Base-by-base conservation (phyloP, 2,888 invertebrate species). In the Cantharis rustica region DNA sequence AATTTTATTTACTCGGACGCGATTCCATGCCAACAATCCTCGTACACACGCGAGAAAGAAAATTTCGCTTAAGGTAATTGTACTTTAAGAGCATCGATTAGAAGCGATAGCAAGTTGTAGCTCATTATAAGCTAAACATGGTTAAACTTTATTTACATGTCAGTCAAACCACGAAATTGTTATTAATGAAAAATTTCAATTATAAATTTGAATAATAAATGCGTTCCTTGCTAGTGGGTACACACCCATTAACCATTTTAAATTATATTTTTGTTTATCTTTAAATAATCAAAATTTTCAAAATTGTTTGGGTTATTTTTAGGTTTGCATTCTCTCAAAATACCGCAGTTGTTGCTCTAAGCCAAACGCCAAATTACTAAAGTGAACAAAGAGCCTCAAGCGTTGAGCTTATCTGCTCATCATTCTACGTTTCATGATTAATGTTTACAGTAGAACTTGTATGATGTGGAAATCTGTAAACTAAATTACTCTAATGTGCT, bases 191-290 rank as follows among this genome's bases (percentile, higher is more conserved):
- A 68, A 72, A 64, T 72, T 66, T 72, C 72, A 72, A 72, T 72
- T 72, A 66, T 72, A 47, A 72, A 66, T 72, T 72, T 72, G 72
- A 72, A 72, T 72, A 72, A 72, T 72, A 66, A 72, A 66, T 66
- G 16, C 23, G 17, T 20, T 20, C 64, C 23, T 66, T 20, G 20
- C 17, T 66, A 20, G 17, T 23, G 23, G 17, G 17, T 20, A 66
- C 64, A 66, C 23, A 20, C 15, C 64, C 16, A 66, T 17, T 16
- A 63, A 17, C 10, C 16, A 20, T 66, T 23, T 17, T 23, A 66
- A 20, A 16, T 66, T 66, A 20, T 66, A 66, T 16, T 66, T 66
- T 20, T 66, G 13, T 23, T 66, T 23, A 16, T 17, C 20, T 20
- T 20, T 20, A 66, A 66, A 66, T 20, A 66, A 16, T 66, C 23